Conservation (phyloP, 2,888 invertebrate genomes). For the Drosophila picticornis region DNA sequence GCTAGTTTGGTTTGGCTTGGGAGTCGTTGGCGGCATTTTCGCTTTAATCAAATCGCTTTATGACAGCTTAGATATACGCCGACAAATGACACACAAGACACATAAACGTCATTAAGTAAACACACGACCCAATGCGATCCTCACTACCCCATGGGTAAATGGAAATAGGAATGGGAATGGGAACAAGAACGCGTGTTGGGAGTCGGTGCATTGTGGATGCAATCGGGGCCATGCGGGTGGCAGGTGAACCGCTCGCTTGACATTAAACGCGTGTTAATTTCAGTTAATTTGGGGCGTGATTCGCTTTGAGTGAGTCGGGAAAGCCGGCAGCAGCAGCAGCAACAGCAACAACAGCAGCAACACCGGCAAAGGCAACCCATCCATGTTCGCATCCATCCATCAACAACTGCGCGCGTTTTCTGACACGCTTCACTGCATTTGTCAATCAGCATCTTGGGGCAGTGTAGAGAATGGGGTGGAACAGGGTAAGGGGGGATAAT, state of each 20-base stretch:
- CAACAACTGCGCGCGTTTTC: constrained; percentile 51
- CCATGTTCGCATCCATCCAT: constrained; percentile 64
- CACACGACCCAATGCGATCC: constrained; percentile 39
- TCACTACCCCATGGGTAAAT: constrained; percentile 9
- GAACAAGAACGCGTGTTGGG: background rate
- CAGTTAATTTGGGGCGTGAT: constrained; percentile 73
- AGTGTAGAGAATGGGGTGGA: background rate
- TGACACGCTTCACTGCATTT: constrained; percentile 69
- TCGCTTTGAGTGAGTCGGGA: constrained; percentile 23
- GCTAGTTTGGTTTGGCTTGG: constrained; percentile 43
- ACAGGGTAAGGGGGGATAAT: background rate
- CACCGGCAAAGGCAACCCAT: constrained; percentile 28
- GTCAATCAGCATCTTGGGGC: constrained; percentile 63
- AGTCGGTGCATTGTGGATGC: background rate
- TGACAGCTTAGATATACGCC: constrained; percentile 78
- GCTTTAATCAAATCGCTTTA: constrained; percentile 83
- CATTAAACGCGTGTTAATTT: constrained; percentile 80
- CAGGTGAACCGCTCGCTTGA: constrained; percentile 69
- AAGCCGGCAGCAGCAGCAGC: constrained; percentile 1
- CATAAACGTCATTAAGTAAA: constrained; percentile 78
- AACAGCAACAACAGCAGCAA: constrained; percentile 8
- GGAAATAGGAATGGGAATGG: constrained; percentile 17
- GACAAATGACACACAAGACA: constrained; percentile 79
- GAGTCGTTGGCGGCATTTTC: constrained; percentile 63
- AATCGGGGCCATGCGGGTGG: constrained; percentile 55